Conservation (phyloP, 2,888 invertebrate species). For the Aphrophora alni region DNA sequence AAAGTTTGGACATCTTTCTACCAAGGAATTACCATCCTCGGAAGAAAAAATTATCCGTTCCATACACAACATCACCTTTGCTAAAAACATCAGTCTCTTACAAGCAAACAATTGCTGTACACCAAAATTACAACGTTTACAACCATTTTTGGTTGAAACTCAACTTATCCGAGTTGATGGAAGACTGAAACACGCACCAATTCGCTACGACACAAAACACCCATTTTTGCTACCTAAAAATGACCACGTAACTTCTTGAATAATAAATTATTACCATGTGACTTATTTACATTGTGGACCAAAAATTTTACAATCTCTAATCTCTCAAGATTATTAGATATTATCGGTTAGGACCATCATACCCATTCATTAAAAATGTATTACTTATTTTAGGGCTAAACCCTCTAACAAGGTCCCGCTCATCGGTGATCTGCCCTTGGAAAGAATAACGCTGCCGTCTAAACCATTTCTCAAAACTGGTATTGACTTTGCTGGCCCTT, state of each 20-base stretch:
- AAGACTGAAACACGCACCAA: conserved; percentile 25
- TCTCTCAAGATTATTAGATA: conserved; percentile 18
- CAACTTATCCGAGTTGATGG: conserved; percentile 42
- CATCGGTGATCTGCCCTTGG: conserved; percentile 28
- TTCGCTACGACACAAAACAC: conserved; percentile 30
- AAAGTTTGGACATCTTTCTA: not conserved
- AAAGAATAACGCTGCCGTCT: conserved; percentile 11
- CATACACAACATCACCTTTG: not conserved
- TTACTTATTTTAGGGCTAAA: not conserved
- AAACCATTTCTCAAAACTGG: conserved; percentile 20
- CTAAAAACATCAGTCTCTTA: not conserved
- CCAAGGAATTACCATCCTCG: too few species aligned
- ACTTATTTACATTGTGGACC: conserved; percentile 16
- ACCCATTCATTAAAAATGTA: conserved; percentile 13
- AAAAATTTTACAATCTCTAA: not conserved
- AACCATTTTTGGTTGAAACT: not conserved
- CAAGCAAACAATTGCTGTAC: not conserved
- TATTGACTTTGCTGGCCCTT: conserved; percentile 21
- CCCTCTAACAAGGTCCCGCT: not conserved
- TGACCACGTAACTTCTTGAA: conserved; percentile 19
- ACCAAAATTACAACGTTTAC: not conserved
- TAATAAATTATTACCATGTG: conserved; percentile 36
- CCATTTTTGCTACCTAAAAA: conserved; percentile 31
- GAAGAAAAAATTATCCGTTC: not conserved
- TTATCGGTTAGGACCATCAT: not conserved